Base-by-base conservation (phyloP, 2,888 invertebrate species). In the Phania funesta region DNA sequence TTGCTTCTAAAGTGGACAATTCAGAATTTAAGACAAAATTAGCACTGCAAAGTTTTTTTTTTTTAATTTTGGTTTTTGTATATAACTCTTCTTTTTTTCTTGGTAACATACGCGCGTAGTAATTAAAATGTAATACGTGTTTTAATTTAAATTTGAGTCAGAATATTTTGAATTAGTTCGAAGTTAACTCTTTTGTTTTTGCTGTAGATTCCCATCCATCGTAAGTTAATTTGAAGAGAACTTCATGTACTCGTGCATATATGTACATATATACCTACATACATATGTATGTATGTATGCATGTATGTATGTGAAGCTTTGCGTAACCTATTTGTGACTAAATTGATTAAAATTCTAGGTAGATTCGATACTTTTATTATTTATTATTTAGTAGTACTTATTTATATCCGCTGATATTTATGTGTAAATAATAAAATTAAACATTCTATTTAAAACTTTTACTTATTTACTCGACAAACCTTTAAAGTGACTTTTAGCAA, bases 341-440 rank as follows among this genome's bases (percentile, higher is more conserved):
- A 71, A 38, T n/a, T 44, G 62, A 56, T 79, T 70, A 52, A 80
- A 76, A 71, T 54, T 35, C 13, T 35, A 67, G 76, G 58, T 52
- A 38, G n/a, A 60, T 60, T 32, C n/a, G 44, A 29, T 54, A 58
- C 2, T 11, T 32, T 35, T n/a, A n/a, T n/a, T n/a, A n/a, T n/a
- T n/a, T n/a, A n/a, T n/a, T n/a, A n/a, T n/a, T n/a, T n/a, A n/a
- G n/a, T n/a, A n/a, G n/a, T n/a, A n/a, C n/a, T n/a, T n/a, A n/a
- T n/a, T n/a, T n/a, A n/a, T n/a, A n/a, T n/a, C n/a, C n/a, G n/a
- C n/a, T n/a, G n/a, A n/a, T n/a, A n/a, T n/a, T n/a, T 60, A 41
- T 64, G 24, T 78, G 74, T 75, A 58, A 52, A 68, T 70, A 79
- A 79, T 68, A 74, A 26, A 35, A 79, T 24, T 29, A 58, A 24